Evolutionary conservation across 2,113 vertebrate species (phyloP).

Genomic region (Lontra canadensis): DNA sequence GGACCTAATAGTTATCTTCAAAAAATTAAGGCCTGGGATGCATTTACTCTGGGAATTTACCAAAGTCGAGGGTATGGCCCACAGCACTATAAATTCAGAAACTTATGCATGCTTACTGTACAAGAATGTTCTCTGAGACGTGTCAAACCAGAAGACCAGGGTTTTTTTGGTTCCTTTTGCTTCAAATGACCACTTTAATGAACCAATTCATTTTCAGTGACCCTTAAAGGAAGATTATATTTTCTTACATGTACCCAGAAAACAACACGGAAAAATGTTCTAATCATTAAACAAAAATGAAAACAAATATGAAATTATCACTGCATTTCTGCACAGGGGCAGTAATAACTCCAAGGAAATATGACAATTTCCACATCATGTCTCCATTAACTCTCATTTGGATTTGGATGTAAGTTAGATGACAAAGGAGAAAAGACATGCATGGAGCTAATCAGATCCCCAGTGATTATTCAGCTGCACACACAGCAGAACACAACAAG

Average conservation of each 20-base stretch:
- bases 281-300: background rate
- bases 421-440: constrained; percentile 54
- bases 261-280: background rate
- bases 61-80: background rate
- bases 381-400: constrained; percentile 34
- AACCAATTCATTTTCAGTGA: constrained; percentile 25
- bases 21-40: background rate
- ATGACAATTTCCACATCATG: background rate
- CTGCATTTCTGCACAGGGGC: background rate
- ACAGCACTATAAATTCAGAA: background rate
- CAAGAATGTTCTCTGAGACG: background rate
- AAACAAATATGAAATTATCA: background rate
- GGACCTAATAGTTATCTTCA: background rate
- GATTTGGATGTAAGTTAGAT: constrained; percentile 28
- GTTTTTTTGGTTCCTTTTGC: background rate
- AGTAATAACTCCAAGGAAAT: background rate
- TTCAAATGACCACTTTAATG: background rate
- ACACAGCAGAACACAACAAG: constrained; percentile 20
- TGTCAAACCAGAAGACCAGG: background rate
- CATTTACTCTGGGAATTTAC: background rate
- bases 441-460: constrained; percentile 41
- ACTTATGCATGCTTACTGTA: background rate
- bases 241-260: background rate
- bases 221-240: background rate
- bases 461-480: constrained; percentile 22